Evolutionary conservation across 2,888 invertebrate species (phyloP).

Genomic region (Habroteleia sp.): DNA sequence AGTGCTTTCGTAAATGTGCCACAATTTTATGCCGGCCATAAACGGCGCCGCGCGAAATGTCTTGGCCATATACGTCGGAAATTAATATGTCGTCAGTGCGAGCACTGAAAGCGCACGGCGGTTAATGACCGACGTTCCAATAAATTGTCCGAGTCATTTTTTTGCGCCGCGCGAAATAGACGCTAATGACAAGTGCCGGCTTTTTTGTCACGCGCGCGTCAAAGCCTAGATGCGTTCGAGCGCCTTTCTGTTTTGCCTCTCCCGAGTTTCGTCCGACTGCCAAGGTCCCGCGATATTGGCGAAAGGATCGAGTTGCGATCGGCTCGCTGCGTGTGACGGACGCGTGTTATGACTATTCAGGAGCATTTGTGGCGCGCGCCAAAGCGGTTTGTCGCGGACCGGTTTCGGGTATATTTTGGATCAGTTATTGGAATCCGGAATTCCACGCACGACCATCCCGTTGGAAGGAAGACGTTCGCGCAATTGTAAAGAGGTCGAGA

Average conservation of each 20-base stretch:
- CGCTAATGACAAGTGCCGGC: conserved; percentile 28
- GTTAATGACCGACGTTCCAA: conserved; percentile 11
- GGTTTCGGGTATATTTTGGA: conserved; percentile 3
- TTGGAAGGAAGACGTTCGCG: too few relatives aligned
- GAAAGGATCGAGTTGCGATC: conserved; percentile 39
- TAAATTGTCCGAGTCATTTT: conserved; percentile 12
- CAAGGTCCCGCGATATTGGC: conserved; percentile 33
- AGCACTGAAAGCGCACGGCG: background rate
- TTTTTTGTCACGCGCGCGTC: conserved; percentile 10
- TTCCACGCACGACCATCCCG: too few relatives aligned
- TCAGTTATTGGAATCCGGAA: background rate
- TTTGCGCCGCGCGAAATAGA: conserved; percentile 3
- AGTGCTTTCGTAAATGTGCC: conserved; percentile 13
- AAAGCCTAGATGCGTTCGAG: conserved; percentile 21
- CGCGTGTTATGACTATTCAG: conserved; percentile 16
- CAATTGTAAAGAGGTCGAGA: too few relatives aligned
- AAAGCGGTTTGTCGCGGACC: conserved; percentile 6
- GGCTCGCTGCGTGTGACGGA: conserved; percentile 7
- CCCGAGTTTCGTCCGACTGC: conserved; percentile 25
- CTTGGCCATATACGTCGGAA: conserved; percentile 15
- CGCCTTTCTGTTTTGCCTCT: conserved; percentile 34
- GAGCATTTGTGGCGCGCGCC: conserved; percentile 18
- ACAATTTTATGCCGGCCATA: conserved; percentile 17
- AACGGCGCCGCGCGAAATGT: conserved; percentile 17
- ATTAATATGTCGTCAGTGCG: conserved; percentile 17